Evolutionary conservation across 2,113 vertebrate genomes (phyloP).

Genomic region (Tychaedon coryphoeus): DNA sequence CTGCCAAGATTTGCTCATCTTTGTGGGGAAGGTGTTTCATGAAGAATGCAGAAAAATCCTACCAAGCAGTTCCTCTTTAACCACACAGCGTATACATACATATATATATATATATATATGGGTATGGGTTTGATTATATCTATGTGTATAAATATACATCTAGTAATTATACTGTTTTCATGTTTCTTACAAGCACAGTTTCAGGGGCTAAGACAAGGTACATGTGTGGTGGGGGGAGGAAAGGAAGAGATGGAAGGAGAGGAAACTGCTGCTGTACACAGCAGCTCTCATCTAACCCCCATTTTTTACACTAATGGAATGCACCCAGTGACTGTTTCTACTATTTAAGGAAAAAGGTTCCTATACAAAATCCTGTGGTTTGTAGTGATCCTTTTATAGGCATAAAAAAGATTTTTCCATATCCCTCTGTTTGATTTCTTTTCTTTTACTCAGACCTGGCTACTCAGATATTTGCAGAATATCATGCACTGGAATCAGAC

Average conservation of each 20-base stretch:
- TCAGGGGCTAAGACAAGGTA: neutral
- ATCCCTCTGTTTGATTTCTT: constrained; percentile 39
- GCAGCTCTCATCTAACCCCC: neutral
- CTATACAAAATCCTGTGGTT: constrained; percentile 58
- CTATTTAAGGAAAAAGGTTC: constrained; percentile 65
- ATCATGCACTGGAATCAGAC: neutral
- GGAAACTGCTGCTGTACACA: neutral
- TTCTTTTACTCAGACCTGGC: constrained; percentile 16
- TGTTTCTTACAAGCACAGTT: neutral
- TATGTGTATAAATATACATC: neutral
- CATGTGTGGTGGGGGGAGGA: accelerated
- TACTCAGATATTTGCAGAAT: neutral
- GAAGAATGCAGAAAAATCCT: neutral
- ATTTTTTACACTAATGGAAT: constrained; percentile 40
- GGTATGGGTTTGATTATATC: neutral
- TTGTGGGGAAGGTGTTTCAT: neutral
- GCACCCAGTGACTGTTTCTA: constrained; percentile 16
- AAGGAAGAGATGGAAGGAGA: neutral
- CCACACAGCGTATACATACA: neutral
- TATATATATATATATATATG: no score
- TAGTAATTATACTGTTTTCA: neutral
- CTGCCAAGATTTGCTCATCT: neutral
- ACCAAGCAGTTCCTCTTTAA: neutral
- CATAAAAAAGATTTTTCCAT: constrained; percentile 60
- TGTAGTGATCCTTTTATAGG: constrained; percentile 67